phyloP scores from a whole-genome alignment of 2,113 vertebrate genomes.

The Dasyurus viverrinus region DNA sequence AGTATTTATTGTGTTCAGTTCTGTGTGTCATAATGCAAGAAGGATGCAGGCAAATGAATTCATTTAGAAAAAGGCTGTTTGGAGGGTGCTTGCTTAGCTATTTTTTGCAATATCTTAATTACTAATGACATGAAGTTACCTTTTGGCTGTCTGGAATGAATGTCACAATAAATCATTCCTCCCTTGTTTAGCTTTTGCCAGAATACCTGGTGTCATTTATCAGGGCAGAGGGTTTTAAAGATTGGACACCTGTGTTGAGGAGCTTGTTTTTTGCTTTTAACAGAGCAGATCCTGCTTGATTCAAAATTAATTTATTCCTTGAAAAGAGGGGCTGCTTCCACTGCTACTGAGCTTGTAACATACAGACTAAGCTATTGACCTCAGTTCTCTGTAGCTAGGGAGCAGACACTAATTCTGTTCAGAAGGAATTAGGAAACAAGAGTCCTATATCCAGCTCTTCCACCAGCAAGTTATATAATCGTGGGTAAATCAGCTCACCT shows the following conservation, averaged over 20 bases:
- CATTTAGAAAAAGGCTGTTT: neutral
- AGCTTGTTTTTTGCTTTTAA: neutral
- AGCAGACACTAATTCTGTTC: neutral
- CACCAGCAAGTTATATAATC: neutral
- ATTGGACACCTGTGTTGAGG: neutral
- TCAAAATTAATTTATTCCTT: neutral
- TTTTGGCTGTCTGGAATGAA: neutral
- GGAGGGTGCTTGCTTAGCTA: neutral
- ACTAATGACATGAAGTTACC: neutral
- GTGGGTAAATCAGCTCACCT: neutral
- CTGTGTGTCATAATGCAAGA: neutral
- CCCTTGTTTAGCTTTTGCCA: neutral
- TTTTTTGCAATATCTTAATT: neutral
- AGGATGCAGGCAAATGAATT: neutral
- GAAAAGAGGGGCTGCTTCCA: neutral
- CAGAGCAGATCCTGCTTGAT: neutral
- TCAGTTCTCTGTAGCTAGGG: neutral
- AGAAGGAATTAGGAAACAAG: neutral
- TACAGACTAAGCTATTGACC: neutral
- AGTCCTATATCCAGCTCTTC: neutral
- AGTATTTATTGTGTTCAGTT: neutral
- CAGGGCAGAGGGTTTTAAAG: neutral
- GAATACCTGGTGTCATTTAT: neutral
- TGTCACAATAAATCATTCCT: neutral
- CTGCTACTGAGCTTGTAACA: neutral